Conservation (phyloP, 2,113 vertebrate species). For the Peucedramus taeniatus region DNA sequence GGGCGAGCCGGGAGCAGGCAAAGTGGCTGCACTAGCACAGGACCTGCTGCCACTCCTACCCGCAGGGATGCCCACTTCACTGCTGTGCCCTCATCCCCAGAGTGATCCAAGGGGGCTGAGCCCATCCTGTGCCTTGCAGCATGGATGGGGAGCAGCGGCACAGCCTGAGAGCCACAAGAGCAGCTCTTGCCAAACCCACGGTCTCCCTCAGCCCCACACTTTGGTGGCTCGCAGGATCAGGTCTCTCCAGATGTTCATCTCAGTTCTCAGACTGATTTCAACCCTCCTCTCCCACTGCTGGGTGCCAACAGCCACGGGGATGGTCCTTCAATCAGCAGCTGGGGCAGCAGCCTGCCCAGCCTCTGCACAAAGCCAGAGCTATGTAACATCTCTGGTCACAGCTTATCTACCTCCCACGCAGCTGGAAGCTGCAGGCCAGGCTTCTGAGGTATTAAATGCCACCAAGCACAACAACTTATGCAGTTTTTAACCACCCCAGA, state of each 20-base stretch:
- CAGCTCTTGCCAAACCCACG: background rate
- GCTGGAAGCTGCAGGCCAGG: background rate
- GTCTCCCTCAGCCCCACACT: background rate
- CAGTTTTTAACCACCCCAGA: background rate
- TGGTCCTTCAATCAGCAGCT: background rate
- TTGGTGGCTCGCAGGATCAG: background rate
- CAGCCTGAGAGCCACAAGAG: background rate
- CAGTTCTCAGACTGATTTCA: background rate
- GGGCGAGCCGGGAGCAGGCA: background rate
- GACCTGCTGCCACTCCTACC: background rate
- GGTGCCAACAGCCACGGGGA: background rate
- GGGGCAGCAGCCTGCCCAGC: background rate
- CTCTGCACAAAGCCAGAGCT: background rate
- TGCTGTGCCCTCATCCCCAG: background rate
- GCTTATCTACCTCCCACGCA: background rate
- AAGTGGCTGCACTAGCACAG: accelerated
- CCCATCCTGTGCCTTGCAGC: background rate
- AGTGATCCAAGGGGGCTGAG: background rate
- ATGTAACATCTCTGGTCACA: background rate
- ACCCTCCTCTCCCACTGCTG: background rate
- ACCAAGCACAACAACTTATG: background rate
- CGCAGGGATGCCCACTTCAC: background rate
- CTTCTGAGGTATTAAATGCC: background rate
- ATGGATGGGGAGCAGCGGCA: background rate
- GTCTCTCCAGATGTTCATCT: background rate